Base-by-base conservation (phyloP, 92 coral and sea anemone genomes). In the Phenganax marumi region DNA sequence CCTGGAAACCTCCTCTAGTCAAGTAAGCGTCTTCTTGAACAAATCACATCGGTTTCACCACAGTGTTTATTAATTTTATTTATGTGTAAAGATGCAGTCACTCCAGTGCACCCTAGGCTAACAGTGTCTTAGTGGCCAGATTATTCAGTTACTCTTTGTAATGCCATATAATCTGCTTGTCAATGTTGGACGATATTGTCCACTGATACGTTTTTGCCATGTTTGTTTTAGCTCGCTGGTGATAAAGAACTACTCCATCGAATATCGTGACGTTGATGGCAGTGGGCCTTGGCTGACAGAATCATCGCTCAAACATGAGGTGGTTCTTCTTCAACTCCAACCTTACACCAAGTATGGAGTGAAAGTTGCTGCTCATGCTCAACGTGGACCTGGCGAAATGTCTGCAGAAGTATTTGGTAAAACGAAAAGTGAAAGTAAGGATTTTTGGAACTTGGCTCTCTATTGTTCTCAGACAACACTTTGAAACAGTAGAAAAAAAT, bases 351-450 rank as follows among this genome's bases (percentile, higher is more conserved):
- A 79, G 43, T 92, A 92, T 70, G 68, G 55, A 52, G 85, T 92
- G 46, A 70, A 55, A 54, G 97, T 92, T 26, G 84, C 76, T 75
- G 91, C 91, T 11, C 76, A 72, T 19, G 81, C 73, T 52, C 75
- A 51, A 11, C 53, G 10, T 12, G 92, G 89, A 18, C 12, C 77
- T 18, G 72, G 76, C 49, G 83, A 91, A 21, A 73, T 86, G 22
- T 63, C 89, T 12, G 86, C 88, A 19, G 68, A 18, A 8, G 83
- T 90, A 22, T 72, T 51, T 19, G 97, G 82, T 19, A 85, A 85
- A 55, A 92, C 97, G 0, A 72, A 70, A 56, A 89, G 97, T 54
- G 97, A 93, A 90, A 90, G 97, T 92, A 68, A 43, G 56, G 51
- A 3, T 48, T 24, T 58, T 18, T 7, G 16, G 8, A 25, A 7